These are phyloP conservation scores for Apodemus sylvaticus DNA, from an alignment of 2,113 vertebrate genomes.

Conservation along the genomic window DNA sequence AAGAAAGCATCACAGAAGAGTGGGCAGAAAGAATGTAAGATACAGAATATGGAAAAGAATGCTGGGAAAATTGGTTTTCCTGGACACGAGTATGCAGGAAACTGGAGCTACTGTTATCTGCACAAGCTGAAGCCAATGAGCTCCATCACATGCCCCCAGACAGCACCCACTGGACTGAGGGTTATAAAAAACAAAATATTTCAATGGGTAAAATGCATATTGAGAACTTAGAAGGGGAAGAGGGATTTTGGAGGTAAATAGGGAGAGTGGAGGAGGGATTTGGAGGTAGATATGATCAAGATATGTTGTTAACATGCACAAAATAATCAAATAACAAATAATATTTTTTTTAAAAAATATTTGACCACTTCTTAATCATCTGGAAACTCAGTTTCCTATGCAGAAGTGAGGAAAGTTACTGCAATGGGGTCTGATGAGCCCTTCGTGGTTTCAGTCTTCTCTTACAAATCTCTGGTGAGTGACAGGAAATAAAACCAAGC, in stretches of 20 bases:
- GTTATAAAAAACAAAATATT: background rate
- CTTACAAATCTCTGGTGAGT: background rate
- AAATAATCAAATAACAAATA: background rate
- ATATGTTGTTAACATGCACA: background rate
- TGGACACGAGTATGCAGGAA: accelerated
- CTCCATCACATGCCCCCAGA: too few relatives aligned
- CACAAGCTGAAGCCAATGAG: background rate
- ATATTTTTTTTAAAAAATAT: background rate
- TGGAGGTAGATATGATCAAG: background rate
- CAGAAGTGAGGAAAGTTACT: conserved; percentile 9
- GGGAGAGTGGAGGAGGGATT: background rate
- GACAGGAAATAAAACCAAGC: background rate
- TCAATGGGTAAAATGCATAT: too few relatives aligned
- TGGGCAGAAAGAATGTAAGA: background rate
- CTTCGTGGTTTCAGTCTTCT: background rate
- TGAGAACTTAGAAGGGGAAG: background rate
- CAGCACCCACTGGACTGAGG: background rate
- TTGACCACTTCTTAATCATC: conserved; percentile 10
- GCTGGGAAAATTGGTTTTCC: background rate
- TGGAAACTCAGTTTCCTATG: background rate
- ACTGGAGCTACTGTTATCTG: too few relatives aligned
- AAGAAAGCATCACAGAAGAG: background rate
- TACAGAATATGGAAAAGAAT: background rate
- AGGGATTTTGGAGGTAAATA: too few relatives aligned
- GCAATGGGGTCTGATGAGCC: too few relatives aligned